A percentile compares a stretch with the other conserved stretches of the same genome.
These are phyloP conservation scores for Chromis chromis DNA, from an alignment of 2,797 vertebrate genomes.

Conservation along the genomic window DNA sequence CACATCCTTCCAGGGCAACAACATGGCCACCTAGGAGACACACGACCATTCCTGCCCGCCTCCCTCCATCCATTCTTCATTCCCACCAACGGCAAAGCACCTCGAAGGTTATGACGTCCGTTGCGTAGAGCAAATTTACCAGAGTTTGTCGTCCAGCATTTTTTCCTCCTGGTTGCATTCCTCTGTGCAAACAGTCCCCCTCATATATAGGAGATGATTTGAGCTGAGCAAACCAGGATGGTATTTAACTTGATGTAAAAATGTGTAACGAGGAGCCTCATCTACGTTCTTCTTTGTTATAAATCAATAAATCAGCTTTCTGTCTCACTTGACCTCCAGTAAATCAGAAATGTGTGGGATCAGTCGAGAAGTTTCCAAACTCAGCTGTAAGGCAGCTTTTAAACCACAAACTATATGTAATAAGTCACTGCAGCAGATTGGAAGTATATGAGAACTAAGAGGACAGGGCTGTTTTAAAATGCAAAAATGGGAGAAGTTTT, in stretches of 20 bases:
- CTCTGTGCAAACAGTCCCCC: conserved; percentile 56
- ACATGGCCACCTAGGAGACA: conserved; percentile 78
- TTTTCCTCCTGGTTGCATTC: conserved; percentile 60
- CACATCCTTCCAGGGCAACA: conserved; percentile 77
- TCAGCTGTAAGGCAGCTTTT: neutral
- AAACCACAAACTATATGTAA: conserved; percentile 1
- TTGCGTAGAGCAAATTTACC: conserved; percentile 44
- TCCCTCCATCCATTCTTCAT: conserved; percentile 60
- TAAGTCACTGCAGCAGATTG: neutral
- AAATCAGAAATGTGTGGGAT: conserved; percentile 31
- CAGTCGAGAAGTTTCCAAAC: neutral
- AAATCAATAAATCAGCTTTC: conserved; percentile 44
- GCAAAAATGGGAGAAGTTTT: neutral
- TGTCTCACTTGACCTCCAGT: conserved; percentile 13
- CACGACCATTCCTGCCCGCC: conserved; percentile 67
- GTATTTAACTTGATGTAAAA: conserved; percentile 64
- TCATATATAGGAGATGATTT: conserved; percentile 59
- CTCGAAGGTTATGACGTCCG: conserved; percentile 59
- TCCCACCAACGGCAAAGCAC: conserved; percentile 56
- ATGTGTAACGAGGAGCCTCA: conserved; percentile 16
- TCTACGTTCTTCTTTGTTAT: conserved; percentile 24
- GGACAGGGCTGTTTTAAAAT: neutral
- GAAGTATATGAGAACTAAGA: conserved; percentile 5
- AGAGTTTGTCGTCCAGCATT: conserved; percentile 66
- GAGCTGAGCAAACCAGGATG: conserved; percentile 67